Percentiles rank a stretch among this genome's conserved stretches.
These are phyloP conservation scores for Bubo blakistoni DNA, from an alignment of 2,113 vertebrate species.

Conservation along the genomic window DNA sequence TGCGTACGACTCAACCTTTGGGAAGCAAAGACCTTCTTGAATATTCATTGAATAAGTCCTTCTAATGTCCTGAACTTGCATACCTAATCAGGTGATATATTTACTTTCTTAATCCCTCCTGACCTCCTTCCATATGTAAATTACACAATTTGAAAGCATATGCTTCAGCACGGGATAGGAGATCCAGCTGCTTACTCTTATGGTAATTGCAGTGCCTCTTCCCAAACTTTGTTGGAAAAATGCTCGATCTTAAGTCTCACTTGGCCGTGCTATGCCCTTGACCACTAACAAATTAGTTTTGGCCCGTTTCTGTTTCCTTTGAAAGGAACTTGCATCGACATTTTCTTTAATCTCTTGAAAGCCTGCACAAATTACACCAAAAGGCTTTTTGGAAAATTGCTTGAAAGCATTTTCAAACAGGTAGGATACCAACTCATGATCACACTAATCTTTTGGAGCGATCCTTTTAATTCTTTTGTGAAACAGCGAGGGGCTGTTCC, in stretches of 20 bases:
- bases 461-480: not conserved
- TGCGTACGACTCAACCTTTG: not conserved
- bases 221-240: not conserved
- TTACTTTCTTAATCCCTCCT: constrained; percentile 3
- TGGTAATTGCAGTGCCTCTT: not conserved
- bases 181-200: not conserved
- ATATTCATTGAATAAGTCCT: constrained; percentile 9
- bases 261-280: not conserved
- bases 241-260: not conserved
- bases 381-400: not conserved
- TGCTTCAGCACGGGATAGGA: not conserved
- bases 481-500: not conserved
- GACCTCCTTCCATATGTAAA: constrained; percentile 11
- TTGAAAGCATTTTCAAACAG: not conserved
- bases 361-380: not conserved
- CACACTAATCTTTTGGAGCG: not conserved
- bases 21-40: not conserved
- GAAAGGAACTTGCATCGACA: not conserved
- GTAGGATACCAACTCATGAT: not conserved
- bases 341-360: constrained; percentile 1
- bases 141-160: not conserved
- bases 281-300: not conserved
- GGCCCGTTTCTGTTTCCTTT: not conserved
- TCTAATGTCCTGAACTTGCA: not conserved
- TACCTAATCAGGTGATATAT: not conserved